These are phyloP conservation scores for Neodontobutis hainanensis DNA, from an alignment of 2,113 vertebrate species.

Conservation along the genomic window DNA sequence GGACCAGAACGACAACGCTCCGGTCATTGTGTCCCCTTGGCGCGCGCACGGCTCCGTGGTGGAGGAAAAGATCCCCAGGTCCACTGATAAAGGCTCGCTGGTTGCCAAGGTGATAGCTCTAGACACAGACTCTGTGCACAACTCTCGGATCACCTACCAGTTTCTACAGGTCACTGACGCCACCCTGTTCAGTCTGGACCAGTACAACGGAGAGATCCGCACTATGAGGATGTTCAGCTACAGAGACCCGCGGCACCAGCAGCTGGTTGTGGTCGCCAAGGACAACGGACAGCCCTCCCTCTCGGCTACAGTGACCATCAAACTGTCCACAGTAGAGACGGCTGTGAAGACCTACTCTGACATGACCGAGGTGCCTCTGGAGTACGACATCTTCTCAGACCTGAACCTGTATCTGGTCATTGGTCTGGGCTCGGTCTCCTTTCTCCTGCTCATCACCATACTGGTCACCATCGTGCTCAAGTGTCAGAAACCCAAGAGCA, in stretches of 20 bases:
- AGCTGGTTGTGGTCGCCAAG: conserved; percentile 78
- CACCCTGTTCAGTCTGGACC: conserved; percentile 81
- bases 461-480: conserved; percentile 73
- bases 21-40: conserved; percentile 80
- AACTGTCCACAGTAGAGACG: conserved; percentile 72
- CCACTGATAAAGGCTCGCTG: conserved; percentile 73
- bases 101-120: conserved; percentile 75
- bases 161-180: conserved; percentile 80
- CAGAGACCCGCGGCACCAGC: conserved; percentile 77
- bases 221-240: conserved; percentile 83
- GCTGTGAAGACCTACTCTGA: conserved; percentile 65
- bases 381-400: conserved; percentile 68
- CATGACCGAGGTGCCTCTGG: conserved; percentile 79
- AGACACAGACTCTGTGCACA: conserved; percentile 79
- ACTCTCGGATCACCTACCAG: conserved; percentile 82
- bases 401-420: conserved; percentile 75
- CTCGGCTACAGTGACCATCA: conserved; percentile 81
- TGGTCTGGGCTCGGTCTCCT: conserved; percentile 80
- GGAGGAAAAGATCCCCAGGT: conserved; percentile 72
- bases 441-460: conserved; percentile 78
- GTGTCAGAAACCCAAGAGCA: conserved; percentile 58
- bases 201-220: conserved; percentile 79
- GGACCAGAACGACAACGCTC: conserved; percentile 84
- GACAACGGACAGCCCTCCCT: conserved; percentile 83
- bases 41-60: conserved; percentile 78